Percentiles rank a stretch among this genome's conserved stretches.
phyloP scores from a whole-genome alignment of 2,888 invertebrate genomes.

The Lysandra coridon region DNA sequence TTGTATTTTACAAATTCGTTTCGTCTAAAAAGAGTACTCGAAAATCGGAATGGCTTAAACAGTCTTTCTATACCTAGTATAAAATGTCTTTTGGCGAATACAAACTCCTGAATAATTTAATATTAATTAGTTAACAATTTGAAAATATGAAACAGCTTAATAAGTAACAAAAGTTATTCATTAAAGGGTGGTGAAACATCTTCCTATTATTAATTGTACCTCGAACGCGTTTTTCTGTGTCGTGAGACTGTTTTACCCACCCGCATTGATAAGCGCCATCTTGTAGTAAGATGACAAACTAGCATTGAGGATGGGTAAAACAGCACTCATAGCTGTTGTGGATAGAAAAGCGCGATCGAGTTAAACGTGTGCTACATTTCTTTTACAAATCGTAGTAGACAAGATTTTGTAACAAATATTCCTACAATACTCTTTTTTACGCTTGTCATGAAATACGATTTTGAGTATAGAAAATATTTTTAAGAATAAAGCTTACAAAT shows the following conservation, averaged over 20 bases:
- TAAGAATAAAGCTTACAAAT: constrained; percentile 22
- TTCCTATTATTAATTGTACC: background rate
- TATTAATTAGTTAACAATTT: constrained; percentile 29
- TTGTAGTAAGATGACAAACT: background rate
- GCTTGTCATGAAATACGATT: constrained; percentile 9
- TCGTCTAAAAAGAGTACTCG: background rate
- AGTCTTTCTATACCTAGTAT: constrained; percentile 15
- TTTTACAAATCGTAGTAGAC: constrained; percentile 2
- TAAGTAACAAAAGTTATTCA: constrained; percentile 7
- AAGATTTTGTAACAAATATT: constrained; percentile 11
- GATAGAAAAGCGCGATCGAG: constrained; percentile 1
- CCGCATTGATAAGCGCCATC: constrained; percentile 2
- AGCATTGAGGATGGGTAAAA: background rate
- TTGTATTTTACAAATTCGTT: constrained; percentile 11
- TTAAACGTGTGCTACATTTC: constrained; percentile 22
- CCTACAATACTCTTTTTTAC: background rate
- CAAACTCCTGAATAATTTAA: background rate
- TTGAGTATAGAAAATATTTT: constrained; percentile 29
- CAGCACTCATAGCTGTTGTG: background rate
- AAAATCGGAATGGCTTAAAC: constrained; percentile 20
- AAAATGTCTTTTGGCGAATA: constrained; percentile 19
- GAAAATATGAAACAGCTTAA: constrained; percentile 23
- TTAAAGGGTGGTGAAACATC: background rate
- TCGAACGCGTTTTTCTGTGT: background rate
- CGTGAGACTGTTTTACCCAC: constrained; percentile 1